phyloP scores from a whole-genome alignment of 2,113 vertebrate genomes.

The Mionectes macconnelli region DNA sequence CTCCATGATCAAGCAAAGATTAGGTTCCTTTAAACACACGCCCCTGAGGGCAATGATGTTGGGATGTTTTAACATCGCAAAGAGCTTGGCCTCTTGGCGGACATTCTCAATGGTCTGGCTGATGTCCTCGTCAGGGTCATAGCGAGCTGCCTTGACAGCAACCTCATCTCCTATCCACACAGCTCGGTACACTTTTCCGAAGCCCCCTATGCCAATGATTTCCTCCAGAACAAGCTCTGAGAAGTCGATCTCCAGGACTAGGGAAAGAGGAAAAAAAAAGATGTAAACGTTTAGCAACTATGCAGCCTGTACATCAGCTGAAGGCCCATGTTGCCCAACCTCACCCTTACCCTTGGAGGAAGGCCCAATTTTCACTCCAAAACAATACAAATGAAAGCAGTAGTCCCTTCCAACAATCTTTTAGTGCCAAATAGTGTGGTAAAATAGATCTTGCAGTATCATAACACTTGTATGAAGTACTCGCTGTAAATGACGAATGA shows the following conservation, averaged over 20 bases:
- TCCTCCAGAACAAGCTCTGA: slow-evolving; percentile 91
- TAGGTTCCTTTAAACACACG: slow-evolving; percentile 91
- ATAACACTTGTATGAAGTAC: neutral
- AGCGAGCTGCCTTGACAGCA: slow-evolving; percentile 94
- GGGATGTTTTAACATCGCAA: slow-evolving; percentile 93
- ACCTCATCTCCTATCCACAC: slow-evolving; percentile 90
- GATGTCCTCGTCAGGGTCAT: slow-evolving; percentile 92
- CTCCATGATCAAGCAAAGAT: slow-evolving; percentile 97
- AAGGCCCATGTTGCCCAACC: neutral
- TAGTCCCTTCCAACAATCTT: neutral
- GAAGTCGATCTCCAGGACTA: slow-evolving; percentile 94
- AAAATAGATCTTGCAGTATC: neutral
- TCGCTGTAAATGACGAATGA: neutral
- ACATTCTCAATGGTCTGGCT: slow-evolving; percentile 94
- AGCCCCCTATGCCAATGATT: slow-evolving; percentile 97
- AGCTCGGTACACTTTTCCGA: slow-evolving; percentile 95
- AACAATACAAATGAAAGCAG: neutral
- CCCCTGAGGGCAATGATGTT: slow-evolving; percentile 96
- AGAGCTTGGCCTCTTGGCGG: slow-evolving; percentile 95
- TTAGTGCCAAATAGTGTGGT: neutral
- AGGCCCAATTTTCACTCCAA: neutral
- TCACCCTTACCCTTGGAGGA: neutral
- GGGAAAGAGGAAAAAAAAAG: neutral
- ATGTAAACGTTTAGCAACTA: neutral
- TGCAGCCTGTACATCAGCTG: neutral